Percentiles rank a stretch among this genome's conserved stretches.
These are phyloP conservation scores for Clupea harengus DNA, from an alignment of 2,113 vertebrate genomes.

Conservation along the genomic window DNA sequence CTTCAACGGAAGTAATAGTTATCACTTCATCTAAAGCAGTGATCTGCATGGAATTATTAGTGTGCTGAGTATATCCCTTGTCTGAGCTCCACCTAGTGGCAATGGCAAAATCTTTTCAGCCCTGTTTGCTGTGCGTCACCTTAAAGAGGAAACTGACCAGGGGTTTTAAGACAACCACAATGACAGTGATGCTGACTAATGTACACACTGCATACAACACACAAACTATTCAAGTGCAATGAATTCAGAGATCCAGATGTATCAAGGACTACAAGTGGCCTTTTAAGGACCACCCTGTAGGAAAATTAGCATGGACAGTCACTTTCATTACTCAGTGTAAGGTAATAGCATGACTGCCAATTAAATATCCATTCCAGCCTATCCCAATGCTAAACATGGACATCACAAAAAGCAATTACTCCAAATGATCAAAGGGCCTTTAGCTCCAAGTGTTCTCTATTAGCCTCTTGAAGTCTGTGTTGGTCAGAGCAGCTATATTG, in stretches of 20 bases:
- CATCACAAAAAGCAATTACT: not conserved
- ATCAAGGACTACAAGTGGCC: not conserved
- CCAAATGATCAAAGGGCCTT: not conserved
- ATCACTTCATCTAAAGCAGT: too few species aligned
- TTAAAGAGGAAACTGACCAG: too few species aligned
- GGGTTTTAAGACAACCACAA: too few species aligned
- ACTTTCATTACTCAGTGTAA: not conserved
- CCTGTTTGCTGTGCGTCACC: not conserved
- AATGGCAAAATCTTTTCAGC: not conserved
- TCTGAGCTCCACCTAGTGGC: slow-evolving; percentile 1
- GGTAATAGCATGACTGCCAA: too few species aligned
- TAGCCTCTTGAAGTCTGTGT: not conserved
- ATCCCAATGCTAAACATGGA: not conserved
- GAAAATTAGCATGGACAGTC: not conserved
- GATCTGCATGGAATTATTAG: too few species aligned
- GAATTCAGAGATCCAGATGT: not conserved
- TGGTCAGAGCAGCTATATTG: not conserved
- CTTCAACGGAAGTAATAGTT: too few species aligned
- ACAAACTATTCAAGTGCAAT: not conserved
- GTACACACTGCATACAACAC: not conserved
- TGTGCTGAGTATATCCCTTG: not conserved
- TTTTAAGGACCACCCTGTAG: not conserved
- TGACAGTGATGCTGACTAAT: not conserved
- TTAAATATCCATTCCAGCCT: not conserved
- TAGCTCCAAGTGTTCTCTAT: not conserved